Conservation (phyloP, 2,888 invertebrate genomes). For the Eretmocerus hayati region DNA sequence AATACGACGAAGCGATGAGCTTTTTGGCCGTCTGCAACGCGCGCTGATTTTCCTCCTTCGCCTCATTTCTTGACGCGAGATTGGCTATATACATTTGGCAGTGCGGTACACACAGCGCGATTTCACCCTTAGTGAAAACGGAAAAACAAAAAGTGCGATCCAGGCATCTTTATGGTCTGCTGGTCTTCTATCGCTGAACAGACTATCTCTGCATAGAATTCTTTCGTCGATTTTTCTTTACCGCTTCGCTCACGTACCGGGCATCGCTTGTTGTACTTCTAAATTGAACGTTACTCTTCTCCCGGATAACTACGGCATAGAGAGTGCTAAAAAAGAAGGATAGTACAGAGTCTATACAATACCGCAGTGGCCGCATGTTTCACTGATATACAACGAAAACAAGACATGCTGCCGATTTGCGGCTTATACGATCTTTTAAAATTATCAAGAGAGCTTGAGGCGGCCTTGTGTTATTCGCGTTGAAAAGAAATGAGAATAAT, state of each 20-base stretch:
- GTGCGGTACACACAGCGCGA: neutral
- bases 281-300: conserved; percentile 1
- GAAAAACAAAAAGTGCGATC: conserved; percentile 7
- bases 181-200: conserved; percentile 1
- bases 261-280: neutral
- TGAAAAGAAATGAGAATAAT: too few relatives aligned
- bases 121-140: neutral
- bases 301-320: too few relatives aligned
- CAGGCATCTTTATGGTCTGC: conserved; percentile 5
- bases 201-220: neutral
- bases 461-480: too few relatives aligned
- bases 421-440: too few relatives aligned
- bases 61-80: too few relatives aligned
- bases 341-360: too few relatives aligned
- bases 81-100: neutral
- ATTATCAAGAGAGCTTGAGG: too few relatives aligned
- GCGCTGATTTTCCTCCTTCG: too few relatives aligned
- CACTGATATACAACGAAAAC: too few relatives aligned
- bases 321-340: neutral
- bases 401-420: too few relatives aligned
- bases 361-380: too few relatives aligned
- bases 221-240: neutral
- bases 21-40: too few relatives aligned
- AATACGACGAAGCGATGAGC: neutral
- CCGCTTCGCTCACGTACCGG: neutral